These are phyloP conservation scores for Dreissena polymorpha DNA, from an alignment of 1,140 invertebrate genomes.

Conservation along the genomic window DNA sequence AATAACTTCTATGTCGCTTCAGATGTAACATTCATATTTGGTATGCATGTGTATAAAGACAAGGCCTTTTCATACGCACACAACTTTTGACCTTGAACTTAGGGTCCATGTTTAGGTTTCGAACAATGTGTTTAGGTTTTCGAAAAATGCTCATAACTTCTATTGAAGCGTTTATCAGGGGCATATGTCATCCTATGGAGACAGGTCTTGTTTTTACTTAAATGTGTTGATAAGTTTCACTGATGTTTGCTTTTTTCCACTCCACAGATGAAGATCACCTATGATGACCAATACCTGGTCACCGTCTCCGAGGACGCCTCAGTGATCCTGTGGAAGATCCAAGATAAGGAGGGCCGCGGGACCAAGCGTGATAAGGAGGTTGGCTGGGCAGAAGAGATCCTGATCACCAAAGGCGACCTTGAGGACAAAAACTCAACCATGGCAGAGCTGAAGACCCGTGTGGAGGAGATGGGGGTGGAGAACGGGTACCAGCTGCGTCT, in stretches of 20 bases:
- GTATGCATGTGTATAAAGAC: too few relatives aligned
- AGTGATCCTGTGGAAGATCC: slow-evolving; percentile 91
- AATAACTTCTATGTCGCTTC: too few relatives aligned
- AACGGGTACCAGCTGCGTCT: slow-evolving; percentile 82
- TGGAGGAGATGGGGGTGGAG: slow-evolving; percentile 81
- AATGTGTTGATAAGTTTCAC: too few relatives aligned
- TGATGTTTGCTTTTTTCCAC: background rate
- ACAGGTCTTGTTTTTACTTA: too few relatives aligned
- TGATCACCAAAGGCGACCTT: slow-evolving; percentile 81
- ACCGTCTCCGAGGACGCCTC: slow-evolving; percentile 88
- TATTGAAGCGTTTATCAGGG: too few relatives aligned
- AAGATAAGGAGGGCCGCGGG: slow-evolving; percentile 87
- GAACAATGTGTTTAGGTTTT: too few relatives aligned
- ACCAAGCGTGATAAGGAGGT: slow-evolving; percentile 87
- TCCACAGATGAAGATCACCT: slow-evolving; percentile 82
- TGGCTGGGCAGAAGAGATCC: slow-evolving; percentile 86
- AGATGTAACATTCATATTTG: too few relatives aligned
- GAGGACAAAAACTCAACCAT: slow-evolving; percentile 83
- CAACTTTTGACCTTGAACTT: too few relatives aligned
- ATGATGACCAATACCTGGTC: slow-evolving; percentile 89
- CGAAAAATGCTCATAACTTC: too few relatives aligned
- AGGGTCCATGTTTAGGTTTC: too few relatives aligned
- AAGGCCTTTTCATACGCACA: too few relatives aligned
- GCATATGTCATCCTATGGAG: too few relatives aligned
- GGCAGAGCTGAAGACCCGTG: slow-evolving; percentile 79